Percentiles rank a stretch among this genome's conserved stretches.
phyloP scores from a whole-genome alignment of 1,140 invertebrate genomes.

The Ceratitis capitata region DNA sequence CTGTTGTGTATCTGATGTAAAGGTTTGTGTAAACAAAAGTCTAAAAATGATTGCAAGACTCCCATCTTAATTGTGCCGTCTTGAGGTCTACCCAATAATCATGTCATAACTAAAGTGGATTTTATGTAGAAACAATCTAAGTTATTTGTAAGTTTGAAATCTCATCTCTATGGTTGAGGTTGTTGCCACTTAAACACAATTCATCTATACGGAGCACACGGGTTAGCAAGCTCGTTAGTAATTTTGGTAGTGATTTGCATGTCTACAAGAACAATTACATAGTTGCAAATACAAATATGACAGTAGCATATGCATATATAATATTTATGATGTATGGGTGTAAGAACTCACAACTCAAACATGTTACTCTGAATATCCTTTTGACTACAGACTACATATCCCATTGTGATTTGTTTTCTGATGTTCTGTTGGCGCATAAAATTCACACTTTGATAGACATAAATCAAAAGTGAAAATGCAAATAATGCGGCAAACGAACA shows the following conservation, averaged over 20 bases:
- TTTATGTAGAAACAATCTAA: too few species aligned
- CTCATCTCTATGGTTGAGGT: too few species aligned
- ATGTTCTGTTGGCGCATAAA: slow-evolving; percentile 12
- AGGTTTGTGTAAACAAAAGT: too few species aligned
- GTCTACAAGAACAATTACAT: neutral
- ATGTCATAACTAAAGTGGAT: too few species aligned
- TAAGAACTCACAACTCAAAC: neutral
- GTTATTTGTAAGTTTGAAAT: too few species aligned
- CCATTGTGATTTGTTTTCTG: neutral
- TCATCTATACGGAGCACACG: too few species aligned
- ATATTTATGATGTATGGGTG: neutral
- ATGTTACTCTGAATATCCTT: neutral
- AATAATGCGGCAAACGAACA: neutral
- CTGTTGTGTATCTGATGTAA: too few species aligned
- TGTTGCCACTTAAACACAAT: too few species aligned
- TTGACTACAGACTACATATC: neutral
- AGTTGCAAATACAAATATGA: too few species aligned
- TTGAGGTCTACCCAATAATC: too few species aligned
- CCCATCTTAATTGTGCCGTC: too few species aligned
- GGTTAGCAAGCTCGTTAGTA: neutral
- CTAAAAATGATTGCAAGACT: too few species aligned
- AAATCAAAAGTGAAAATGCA: slow-evolving; percentile 29
- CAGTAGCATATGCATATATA: neutral
- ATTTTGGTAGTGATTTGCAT: neutral
- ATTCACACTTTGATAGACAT: slow-evolving; percentile 26